Evolutionary conservation across 2,797 vertebrate species (phyloP), one percentile per base, ranked within the genome.

Genomic region (Atherinosoma microstoma): DNA sequence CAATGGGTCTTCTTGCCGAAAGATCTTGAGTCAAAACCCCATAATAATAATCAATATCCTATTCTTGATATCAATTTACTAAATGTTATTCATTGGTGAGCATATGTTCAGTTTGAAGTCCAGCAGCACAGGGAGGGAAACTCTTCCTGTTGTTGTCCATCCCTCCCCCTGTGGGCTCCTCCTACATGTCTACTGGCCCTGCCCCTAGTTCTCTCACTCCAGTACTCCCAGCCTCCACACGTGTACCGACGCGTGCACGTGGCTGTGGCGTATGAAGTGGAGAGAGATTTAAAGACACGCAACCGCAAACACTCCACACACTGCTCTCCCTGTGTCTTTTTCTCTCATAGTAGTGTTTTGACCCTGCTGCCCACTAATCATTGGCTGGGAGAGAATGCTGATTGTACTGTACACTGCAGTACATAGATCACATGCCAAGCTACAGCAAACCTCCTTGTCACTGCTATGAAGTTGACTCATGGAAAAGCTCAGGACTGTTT

Each of bases 261-360:
- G 92, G 88, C 93, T 85, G 87, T 93, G 93, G 90, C 89, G 92
- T 94, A 93, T 94, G 94, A 95, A 94, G 91, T 84, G 87, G 87
- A 88, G 91, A 93, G 94, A 94, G 94, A 92, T 95, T 95, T 94
- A 93, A 94, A 94, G 93, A 94, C 94, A 95, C 90, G 92, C 92
- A 90, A 93, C 87, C 75, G 57, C 92, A 91, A 90, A 87, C 87
- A 86, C 85, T 82, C 82, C 67, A 77, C 80, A 79, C 84, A 62
- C 76, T 64, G 69, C 73, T 65, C 84, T 58, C 76, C 63, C 89
- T 56, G 80, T 78, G 76, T 64, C 72, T 49, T 71, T 76, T 85
- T 64, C 61, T 70, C 29, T 70, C 30, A 74, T 65, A 35, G 73
- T 83, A 65, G 73, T 84, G 82, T 87, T 89, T 85, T 87, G 82